Evolutionary conservation across 2,113 vertebrate species (phyloP), one percentile per base, ranked within the genome.

Genomic region (Spea multiplicata): DNA sequence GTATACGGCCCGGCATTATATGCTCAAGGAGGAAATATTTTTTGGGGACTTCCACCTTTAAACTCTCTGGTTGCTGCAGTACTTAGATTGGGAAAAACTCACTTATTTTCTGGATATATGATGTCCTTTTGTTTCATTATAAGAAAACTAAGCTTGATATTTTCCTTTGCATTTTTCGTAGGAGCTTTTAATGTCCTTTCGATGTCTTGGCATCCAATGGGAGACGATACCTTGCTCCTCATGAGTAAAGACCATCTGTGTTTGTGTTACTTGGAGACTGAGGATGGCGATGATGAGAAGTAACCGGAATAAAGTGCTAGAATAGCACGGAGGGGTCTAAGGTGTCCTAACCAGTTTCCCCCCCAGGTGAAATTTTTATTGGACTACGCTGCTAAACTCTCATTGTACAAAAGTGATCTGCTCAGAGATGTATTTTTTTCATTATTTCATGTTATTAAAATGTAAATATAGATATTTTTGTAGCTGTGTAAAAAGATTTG

Each of bases 191-290:
- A 93, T 75, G 92, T 98, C 0, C 85, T 91, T 0, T 92, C 94
- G 0, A 57, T 99, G 4, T 90, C 83, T 81, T 99, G 97, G 97
- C 93, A 95, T 65, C 69, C 82, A 61, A 92, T 80, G 0, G 96
- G 96, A 30, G 96, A 96, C 30, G 90, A 95, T 57, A 90, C 91
- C 2, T 59, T 99, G 81, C 86, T 89, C 3, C 91, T 98, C 8
- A 80, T 97, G 50, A 92, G 94, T 16, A 99, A 97, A 83, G 96
- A 98, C 4, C 91, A 94, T 83, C 91, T 98, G 66, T 99, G 97
- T 72, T 84, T 99, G 72, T 99, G 96, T 77, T 98, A 95, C 87
- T 90, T 98, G 84, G 95, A 95, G 61, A 86, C 82, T 0, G 86
- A 88, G 75, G 89, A 82, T 3, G 81, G 80, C 8, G 50, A 53